phyloP scores from a whole-genome alignment of 2,888 invertebrate genomes.

The Polyommatus iphigenia region DNA sequence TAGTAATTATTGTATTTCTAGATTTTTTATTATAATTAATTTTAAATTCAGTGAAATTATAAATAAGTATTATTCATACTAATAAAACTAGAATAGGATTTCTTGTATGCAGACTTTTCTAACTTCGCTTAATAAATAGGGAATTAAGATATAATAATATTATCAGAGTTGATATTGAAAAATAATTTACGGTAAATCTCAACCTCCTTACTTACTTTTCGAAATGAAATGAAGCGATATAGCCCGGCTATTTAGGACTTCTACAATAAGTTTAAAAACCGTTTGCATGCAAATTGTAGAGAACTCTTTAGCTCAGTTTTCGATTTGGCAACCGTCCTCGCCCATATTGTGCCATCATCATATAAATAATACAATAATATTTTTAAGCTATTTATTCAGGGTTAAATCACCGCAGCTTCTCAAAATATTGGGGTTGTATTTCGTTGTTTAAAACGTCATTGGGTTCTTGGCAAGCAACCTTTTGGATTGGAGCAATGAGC shows the following conservation, averaged over 20 bases:
- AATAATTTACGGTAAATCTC: background rate
- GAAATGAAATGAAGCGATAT: background rate
- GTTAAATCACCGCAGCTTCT: conserved; percentile 10
- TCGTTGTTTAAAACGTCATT: conserved; percentile 18
- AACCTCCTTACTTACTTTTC: background rate
- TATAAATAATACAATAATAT: conserved; percentile 29
- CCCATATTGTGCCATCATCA: conserved; percentile 39
- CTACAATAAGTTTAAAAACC: conserved; percentile 37
- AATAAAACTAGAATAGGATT: no score
- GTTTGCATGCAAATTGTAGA: conserved; percentile 41
- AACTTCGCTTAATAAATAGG: no score
- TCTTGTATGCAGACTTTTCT: no score
- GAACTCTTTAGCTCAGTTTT: conserved; percentile 57
- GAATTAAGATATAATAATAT: no score
- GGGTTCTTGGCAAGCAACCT: background rate
- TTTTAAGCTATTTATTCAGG: conserved; percentile 26
- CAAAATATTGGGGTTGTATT: conserved; percentile 16
- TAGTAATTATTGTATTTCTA: no score
- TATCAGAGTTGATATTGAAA: background rate
- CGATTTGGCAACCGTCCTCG: conserved; percentile 63
- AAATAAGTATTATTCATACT: no score
- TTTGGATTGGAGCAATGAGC: background rate
- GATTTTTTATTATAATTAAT: no score
- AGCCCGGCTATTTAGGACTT: conserved; percentile 3
- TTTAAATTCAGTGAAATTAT: no score